Conservation (phyloP, 2,888 invertebrate species). For the Cantharis nigra region DNA sequence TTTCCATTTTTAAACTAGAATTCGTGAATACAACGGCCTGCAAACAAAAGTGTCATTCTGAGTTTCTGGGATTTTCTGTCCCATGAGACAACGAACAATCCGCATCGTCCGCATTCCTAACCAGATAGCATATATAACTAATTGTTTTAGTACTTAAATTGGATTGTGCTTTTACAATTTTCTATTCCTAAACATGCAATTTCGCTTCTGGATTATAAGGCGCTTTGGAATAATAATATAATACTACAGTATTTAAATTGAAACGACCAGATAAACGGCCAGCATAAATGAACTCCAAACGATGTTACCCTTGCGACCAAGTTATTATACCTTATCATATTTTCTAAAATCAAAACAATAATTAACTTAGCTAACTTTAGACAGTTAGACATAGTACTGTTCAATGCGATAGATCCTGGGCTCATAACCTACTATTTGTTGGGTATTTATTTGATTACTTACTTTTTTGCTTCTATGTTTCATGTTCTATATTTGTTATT, state of each 20-base stretch:
- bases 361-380: too few species aligned
- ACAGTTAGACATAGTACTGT: too few species aligned
- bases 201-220: not conserved
- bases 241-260: not conserved
- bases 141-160: conserved; percentile 30
- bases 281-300: not conserved
- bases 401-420: too few species aligned
- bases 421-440: too few species aligned
- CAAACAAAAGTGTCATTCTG: conserved; percentile 28
- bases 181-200: conserved; percentile 25
- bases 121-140: conserved; percentile 34
- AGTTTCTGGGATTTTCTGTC: conserved; percentile 36
- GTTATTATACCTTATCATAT: too few species aligned
- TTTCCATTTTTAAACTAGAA: not conserved
- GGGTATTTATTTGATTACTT: too few species aligned
- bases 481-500: too few species aligned
- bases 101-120: conserved; percentile 34
- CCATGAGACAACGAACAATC: conserved; percentile 20
- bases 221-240: not conserved
- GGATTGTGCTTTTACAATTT: conserved; percentile 26
- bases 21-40: not conserved
- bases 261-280: not conserved
- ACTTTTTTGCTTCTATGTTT: too few species aligned
- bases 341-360: too few species aligned
- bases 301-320: not conserved